These are phyloP conservation scores for Dryocosmus kuriphilus DNA, from an alignment of 2,888 invertebrate genomes.

Conservation along the genomic window DNA sequence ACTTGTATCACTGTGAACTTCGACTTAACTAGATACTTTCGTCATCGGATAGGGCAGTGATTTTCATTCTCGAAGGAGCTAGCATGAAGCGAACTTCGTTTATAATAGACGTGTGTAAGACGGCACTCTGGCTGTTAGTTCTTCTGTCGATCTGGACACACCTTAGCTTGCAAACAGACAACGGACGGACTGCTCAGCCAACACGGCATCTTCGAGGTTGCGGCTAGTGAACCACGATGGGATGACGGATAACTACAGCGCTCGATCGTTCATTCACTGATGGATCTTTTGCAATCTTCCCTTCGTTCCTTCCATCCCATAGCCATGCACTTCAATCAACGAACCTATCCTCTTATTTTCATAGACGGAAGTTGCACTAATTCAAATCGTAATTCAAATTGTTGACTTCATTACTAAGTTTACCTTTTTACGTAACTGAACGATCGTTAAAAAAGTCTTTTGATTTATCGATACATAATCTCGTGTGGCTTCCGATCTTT, in stretches of 20 bases:
- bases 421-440: background rate
- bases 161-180: slow-evolving; percentile 24
- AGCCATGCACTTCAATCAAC: background rate
- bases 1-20: background rate
- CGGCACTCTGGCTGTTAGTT: slow-evolving; percentile 12
- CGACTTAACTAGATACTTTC: background rate
- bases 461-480: background rate
- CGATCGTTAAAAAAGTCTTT: background rate
- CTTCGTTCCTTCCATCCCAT: slow-evolving; percentile 1
- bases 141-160: slow-evolving; percentile 26
- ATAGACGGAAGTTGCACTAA: background rate
- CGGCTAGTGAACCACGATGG: slow-evolving; percentile 28
- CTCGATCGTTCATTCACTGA: slow-evolving; percentile 32
- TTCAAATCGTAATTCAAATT: background rate
- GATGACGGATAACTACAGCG: slow-evolving; percentile 25
- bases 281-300: slow-evolving; percentile 22
- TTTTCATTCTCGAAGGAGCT: background rate
- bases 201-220: slow-evolving; percentile 18
- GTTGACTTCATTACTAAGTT: background rate
- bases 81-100: background rate
- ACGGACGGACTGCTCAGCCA: slow-evolving; percentile 11
- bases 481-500: background rate
- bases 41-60: slow-evolving; percentile 17
- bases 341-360: slow-evolving; percentile 14
- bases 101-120: slow-evolving; percentile 29